A percentile compares a stretch with the other conserved stretches of the same genome.
Conservation (phyloP, 2,888 invertebrate genomes). For the Anorthoa munda region DNA sequence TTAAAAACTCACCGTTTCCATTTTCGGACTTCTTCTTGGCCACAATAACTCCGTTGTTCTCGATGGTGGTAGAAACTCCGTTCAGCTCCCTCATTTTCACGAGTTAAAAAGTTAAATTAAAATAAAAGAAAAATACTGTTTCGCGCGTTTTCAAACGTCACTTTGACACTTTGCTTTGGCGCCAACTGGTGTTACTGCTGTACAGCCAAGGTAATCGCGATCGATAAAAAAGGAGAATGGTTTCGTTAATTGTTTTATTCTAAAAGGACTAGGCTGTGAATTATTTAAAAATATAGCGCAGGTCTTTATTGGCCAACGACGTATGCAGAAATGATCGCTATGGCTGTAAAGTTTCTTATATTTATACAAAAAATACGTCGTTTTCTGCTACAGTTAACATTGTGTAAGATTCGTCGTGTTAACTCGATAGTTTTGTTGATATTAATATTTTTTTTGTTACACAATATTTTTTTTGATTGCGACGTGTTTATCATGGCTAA, state of each 20-base stretch:
- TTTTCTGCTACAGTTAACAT: slow-evolving; percentile 51
- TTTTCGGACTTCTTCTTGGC: slow-evolving; percentile 83
- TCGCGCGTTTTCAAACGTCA: slow-evolving; percentile 87
- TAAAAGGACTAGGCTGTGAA: slow-evolving; percentile 54
- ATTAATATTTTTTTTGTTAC: slow-evolving; percentile 33
- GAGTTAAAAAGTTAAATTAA: slow-evolving; percentile 54
- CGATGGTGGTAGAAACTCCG: slow-evolving; percentile 78
- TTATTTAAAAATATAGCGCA: slow-evolving; percentile 53
- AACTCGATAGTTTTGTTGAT: slow-evolving; percentile 44
- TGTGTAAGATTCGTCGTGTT: slow-evolving; percentile 48
- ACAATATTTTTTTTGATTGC: slow-evolving; percentile 40
- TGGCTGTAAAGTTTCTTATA: slow-evolving; percentile 61
- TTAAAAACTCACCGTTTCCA: slow-evolving; percentile 78
- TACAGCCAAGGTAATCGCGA: slow-evolving; percentile 83
- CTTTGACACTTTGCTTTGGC: slow-evolving; percentile 83
- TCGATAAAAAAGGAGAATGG: slow-evolving; percentile 71
- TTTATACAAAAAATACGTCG: slow-evolving; percentile 70
- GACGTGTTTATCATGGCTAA: slow-evolving; percentile 34
- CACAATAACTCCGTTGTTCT: slow-evolving; percentile 80
- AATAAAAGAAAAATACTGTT: slow-evolving; percentile 65
- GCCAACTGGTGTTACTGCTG: slow-evolving; percentile 73
- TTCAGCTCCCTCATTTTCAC: slow-evolving; percentile 85
- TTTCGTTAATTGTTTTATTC: slow-evolving; percentile 52
- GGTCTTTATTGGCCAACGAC: slow-evolving; percentile 64
- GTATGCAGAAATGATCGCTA: slow-evolving; percentile 65